Evolutionary conservation across 2,113 vertebrate genomes (phyloP).

Genomic region (Semicossyphus pulcher): DNA sequence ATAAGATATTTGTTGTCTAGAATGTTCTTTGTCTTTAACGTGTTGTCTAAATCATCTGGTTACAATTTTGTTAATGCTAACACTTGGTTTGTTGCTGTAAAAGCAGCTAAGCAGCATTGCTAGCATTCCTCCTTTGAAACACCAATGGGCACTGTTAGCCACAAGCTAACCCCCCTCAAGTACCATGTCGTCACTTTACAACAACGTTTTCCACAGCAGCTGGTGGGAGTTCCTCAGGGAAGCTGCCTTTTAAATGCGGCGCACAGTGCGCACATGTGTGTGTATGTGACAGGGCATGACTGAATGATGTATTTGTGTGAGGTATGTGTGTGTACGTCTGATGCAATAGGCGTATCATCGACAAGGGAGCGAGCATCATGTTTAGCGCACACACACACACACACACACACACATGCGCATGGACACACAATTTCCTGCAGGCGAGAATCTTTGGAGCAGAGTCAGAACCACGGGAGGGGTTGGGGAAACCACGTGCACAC

Average conservation of each 20-base stretch:
- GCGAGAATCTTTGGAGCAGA: slow-evolving; percentile 42
- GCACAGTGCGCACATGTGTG: not conserved
- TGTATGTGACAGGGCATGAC: slow-evolving; percentile 9
- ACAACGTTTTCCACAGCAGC: slow-evolving; percentile 45
- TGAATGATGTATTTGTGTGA: slow-evolving; percentile 14
- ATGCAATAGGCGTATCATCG: slow-evolving; percentile 51
- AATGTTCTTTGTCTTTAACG: too few species aligned
- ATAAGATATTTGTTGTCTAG: too few species aligned
- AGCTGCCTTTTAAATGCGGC: slow-evolving; percentile 3
- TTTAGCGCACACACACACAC: too few species aligned
- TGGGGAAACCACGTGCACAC: not conserved
- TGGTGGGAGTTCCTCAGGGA: slow-evolving; percentile 41
- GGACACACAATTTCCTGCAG: slow-evolving; percentile 30
- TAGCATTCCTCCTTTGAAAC: slow-evolving; percentile 6
- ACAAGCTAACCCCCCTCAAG: slow-evolving; percentile 9
- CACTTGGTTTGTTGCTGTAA: not conserved
- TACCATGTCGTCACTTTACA: slow-evolving; percentile 24
- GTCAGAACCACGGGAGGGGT: slow-evolving; percentile 29
- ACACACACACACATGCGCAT: not conserved
- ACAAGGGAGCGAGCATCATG: slow-evolving; percentile 18
- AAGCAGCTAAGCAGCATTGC: not conserved
- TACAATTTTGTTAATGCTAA: too few species aligned
- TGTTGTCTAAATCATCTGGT: too few species aligned
- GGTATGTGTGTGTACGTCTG: slow-evolving; percentile 27
- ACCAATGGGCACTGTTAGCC: slow-evolving; percentile 8